Evolutionary conservation across 2,797 vertebrate genomes (phyloP).

Genomic region (Lacerta agilis): DNA sequence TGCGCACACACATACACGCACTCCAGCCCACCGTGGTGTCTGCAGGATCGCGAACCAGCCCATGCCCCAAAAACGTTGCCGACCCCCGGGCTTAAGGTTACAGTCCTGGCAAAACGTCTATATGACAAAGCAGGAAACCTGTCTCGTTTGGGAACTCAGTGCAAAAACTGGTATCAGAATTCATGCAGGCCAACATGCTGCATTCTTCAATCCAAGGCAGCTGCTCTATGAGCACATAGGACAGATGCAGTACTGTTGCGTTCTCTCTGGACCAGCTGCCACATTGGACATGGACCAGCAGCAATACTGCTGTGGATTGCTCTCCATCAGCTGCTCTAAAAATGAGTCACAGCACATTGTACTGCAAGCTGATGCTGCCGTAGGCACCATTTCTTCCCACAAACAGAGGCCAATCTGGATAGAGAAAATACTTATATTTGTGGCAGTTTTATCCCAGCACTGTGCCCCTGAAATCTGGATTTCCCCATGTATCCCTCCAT

Average conservation of each 20-base stretch:
- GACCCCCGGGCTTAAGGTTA: slow-evolving; percentile 51
- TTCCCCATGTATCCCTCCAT: slow-evolving; percentile 15
- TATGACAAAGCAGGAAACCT: slow-evolving; percentile 52
- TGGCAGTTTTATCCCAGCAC: slow-evolving; percentile 37
- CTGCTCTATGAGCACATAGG: not conserved
- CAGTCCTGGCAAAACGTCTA: slow-evolving; percentile 44
- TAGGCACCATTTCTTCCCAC: slow-evolving; percentile 28
- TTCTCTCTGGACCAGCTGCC: not conserved
- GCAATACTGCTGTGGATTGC: slow-evolving; percentile 20
- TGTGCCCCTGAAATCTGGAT: slow-evolving; percentile 53
- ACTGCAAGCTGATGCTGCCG: slow-evolving; percentile 46
- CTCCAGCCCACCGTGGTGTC: no score
- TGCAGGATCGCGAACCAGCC: no score
- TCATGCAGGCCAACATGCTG: slow-evolving; percentile 35
- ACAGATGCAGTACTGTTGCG: not conserved
- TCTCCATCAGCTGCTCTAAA: slow-evolving; percentile 39
- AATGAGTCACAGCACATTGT: not conserved
- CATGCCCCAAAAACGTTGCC: no score
- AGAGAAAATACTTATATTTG: slow-evolving; percentile 3
- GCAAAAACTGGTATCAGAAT: slow-evolving; percentile 26
- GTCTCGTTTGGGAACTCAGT: slow-evolving; percentile 55
- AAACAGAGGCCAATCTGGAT: slow-evolving; percentile 29
- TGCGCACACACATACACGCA: no score
- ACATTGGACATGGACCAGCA: not conserved
- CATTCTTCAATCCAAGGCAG: not conserved